phyloP scores from a whole-genome alignment of 1,140 invertebrate species.

The Bradysia coprophila region DNA sequence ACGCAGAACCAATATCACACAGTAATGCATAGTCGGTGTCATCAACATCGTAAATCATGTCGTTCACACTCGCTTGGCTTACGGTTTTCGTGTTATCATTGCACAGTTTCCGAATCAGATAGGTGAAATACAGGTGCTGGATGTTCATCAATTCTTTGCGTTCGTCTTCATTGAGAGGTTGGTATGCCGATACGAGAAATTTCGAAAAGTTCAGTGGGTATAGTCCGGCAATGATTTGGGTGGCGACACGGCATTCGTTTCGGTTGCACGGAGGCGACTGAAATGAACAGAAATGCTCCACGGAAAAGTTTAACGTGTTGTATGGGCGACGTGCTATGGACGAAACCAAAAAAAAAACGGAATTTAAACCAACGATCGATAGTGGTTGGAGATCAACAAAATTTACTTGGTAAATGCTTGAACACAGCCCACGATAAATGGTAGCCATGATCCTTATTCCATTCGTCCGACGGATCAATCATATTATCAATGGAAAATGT shows the following conservation, averaged over 20 bases:
- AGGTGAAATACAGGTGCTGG: conserved; percentile 1
- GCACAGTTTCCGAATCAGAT: neutral
- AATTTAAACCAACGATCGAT: neutral
- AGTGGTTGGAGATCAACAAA: neutral
- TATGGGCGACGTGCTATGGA: conserved; percentile 1
- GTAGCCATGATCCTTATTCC: conserved; percentile 7
- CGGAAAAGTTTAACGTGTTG: neutral
- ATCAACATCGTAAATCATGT: neutral
- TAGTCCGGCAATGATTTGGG: conserved; percentile 1
- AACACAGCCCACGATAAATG: conserved; percentile 23
- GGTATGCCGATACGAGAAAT: conserved; percentile 2
- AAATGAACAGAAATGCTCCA: conserved; percentile 3
- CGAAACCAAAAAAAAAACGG: neutral
- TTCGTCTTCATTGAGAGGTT: conserved; percentile 1
- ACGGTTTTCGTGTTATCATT: conserved; percentile 1
- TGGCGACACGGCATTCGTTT: conserved; percentile 3
- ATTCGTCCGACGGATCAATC: neutral
- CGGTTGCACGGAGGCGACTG: neutral
- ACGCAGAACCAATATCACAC: conserved; percentile 1
- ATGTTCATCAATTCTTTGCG: conserved; percentile 2
- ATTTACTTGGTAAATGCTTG: conserved; percentile 8
- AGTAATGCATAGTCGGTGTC: neutral
- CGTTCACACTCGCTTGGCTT: neutral
- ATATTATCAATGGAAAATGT: neutral
- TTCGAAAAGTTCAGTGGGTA: conserved; percentile 4